Conservation (phyloP, 2,888 invertebrate genomes). For the Phortica okadai region DNA sequence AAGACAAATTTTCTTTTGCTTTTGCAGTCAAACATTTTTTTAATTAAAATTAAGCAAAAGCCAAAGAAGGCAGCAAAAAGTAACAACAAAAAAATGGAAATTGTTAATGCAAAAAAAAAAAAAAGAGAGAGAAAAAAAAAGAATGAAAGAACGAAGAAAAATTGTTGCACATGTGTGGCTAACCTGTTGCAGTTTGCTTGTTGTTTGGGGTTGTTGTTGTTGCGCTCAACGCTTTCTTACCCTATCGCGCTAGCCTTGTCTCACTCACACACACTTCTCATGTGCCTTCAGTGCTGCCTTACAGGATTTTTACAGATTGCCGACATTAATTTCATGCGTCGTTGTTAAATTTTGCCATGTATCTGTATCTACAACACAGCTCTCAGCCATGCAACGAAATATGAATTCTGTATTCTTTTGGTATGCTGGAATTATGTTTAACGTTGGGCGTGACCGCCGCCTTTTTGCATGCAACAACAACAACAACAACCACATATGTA, state of each 20-base stretch:
- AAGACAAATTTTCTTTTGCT: not conserved
- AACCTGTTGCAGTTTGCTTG: not conserved
- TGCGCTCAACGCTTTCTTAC: no score
- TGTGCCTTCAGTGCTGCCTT: slow-evolving; percentile 15
- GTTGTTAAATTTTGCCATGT: slow-evolving; percentile 29
- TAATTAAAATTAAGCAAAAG: slow-evolving; percentile 14
- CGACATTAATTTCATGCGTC: slow-evolving; percentile 33
- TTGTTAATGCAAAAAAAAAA: not conserved
- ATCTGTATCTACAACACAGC: not conserved
- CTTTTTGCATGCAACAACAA: not conserved
- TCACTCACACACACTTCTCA: not conserved
- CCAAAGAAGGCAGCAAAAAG: not conserved
- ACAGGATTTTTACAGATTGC: slow-evolving; percentile 33
- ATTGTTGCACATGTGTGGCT: slow-evolving; percentile 30
- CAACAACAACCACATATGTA: not conserved
- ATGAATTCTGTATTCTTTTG: not conserved
- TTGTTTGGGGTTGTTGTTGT: not conserved
- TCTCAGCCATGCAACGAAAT: not conserved
- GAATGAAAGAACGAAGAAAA: not conserved
- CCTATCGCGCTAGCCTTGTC: no score
- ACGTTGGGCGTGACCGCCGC: slow-evolving; percentile 12
- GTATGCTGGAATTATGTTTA: slow-evolving; percentile 17
- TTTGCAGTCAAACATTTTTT: slow-evolving; percentile 24
- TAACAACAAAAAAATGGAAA: slow-evolving; percentile 20
- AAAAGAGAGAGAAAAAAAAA: not conserved